phyloP scores from a whole-genome alignment of 2,888 invertebrate genomes.

The Pomacea canaliculata region DNA sequence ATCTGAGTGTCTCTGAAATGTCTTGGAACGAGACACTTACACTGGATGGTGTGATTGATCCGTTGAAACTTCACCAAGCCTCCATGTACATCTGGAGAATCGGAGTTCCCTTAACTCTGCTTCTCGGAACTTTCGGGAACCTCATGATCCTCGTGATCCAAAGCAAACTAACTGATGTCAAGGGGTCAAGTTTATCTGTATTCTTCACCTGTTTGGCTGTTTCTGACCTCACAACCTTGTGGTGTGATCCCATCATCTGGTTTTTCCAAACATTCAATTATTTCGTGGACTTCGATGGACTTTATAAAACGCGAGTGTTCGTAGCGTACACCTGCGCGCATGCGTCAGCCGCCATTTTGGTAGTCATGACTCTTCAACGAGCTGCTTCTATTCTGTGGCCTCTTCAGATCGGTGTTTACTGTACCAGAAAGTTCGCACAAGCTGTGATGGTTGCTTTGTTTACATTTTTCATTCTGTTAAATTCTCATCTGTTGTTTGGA shows the following conservation, averaged over 20 bases:
- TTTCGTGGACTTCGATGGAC: neutral
- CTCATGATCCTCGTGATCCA: conserved; percentile 11
- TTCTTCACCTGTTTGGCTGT: conserved; percentile 29
- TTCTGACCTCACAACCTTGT: conserved; percentile 27
- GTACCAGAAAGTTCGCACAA: neutral
- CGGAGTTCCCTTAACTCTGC: neutral
- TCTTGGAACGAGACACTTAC: too few relatives aligned
- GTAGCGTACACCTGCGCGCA: conserved; percentile 7
- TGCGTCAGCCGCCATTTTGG: conserved; percentile 27
- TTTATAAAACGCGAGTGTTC: conserved; percentile 26
- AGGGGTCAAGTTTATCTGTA: conserved; percentile 14
- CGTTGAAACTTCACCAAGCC: neutral
- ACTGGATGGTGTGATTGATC: too few relatives aligned
- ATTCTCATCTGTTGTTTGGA: conserved; percentile 13
- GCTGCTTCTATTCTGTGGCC: conserved; percentile 24
- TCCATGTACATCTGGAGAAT: conserved; percentile 3
- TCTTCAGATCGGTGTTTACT: neutral
- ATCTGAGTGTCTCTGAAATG: too few relatives aligned
- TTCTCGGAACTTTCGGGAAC: conserved; percentile 12
- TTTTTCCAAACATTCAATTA: conserved; percentile 13
- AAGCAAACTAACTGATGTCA: neutral
- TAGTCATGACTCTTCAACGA: conserved; percentile 29
- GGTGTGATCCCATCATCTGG: conserved; percentile 22
- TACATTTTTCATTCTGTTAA: neutral
- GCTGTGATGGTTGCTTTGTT: neutral